A percentile compares a stretch with the other conserved stretches of the same genome.
Evolutionary conservation across 1,140 invertebrate genomes (phyloP).

Genomic region (Sycophaga agraensis): DNA sequence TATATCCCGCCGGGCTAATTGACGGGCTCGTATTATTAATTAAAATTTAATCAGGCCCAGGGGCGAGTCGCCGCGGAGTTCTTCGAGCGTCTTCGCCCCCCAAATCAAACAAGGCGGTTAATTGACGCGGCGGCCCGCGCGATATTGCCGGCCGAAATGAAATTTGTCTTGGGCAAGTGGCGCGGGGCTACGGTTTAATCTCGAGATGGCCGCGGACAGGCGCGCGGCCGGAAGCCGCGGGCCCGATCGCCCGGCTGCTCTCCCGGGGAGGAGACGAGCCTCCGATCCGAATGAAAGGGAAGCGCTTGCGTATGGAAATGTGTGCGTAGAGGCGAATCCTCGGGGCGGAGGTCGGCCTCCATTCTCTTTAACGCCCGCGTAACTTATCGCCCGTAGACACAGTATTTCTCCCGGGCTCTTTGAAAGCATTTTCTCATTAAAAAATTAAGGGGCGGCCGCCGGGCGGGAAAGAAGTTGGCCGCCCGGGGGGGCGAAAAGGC

Average conservation of each 20-base stretch:
- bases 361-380: constrained; percentile 50
- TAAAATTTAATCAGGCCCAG: constrained; percentile 48
- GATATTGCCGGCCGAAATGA: constrained; percentile 22
- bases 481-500: constrained; percentile 29
- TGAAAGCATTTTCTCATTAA: constrained; percentile 62
- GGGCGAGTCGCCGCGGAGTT: constrained; percentile 42
- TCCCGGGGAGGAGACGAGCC: neutral
- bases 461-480: constrained; percentile 11
- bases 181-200: constrained; percentile 17
- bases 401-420: constrained; percentile 57
- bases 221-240: too few species aligned
- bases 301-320: too few species aligned
- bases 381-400: constrained; percentile 57
- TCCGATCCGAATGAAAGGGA: constrained; percentile 24
- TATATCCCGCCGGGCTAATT: neutral
- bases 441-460: constrained; percentile 53
- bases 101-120: constrained; percentile 22
- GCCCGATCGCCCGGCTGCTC: neutral
- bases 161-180: constrained; percentile 25
- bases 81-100: constrained; percentile 24
- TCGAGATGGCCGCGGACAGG: too few species aligned
- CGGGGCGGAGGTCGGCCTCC: constrained; percentile 34
- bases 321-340: too few species aligned
- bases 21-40: constrained; percentile 45
- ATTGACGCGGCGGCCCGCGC: constrained; percentile 26